phyloP scores from a whole-genome alignment of 2,888 invertebrate genomes.

The Apamea epomidion region DNA sequence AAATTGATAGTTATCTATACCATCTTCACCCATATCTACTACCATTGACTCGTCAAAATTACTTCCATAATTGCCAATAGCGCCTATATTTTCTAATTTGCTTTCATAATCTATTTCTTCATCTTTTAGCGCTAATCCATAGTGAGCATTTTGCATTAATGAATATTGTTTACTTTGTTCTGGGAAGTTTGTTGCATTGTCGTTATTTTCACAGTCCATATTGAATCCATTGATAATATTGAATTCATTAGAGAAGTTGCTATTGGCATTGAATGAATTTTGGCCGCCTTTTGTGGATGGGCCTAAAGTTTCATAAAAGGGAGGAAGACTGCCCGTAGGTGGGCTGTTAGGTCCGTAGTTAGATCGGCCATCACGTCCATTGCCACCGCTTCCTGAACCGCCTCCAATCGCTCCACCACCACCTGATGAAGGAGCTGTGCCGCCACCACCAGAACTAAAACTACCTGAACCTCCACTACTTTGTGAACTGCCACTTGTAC shows the following conservation, averaged over 20 bases:
- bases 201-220: slow-evolving; percentile 94
- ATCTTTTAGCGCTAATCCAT: slow-evolving; percentile 95
- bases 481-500: slow-evolving; percentile 89
- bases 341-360: slow-evolving; percentile 97
- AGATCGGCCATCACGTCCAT: slow-evolving; percentile 95
- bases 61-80: slow-evolving; percentile 90
- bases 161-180: slow-evolving; percentile 94
- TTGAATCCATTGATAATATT: slow-evolving; percentile 93
- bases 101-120: slow-evolving; percentile 95
- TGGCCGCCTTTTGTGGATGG: slow-evolving; percentile 93
- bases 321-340: slow-evolving; percentile 96
- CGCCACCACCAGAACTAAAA: slow-evolving; percentile 90
- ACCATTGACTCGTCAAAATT: slow-evolving; percentile 95
- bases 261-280: slow-evolving; percentile 93
- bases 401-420: slow-evolving; percentile 92
- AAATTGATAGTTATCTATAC: slow-evolving; percentile 95
- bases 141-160: slow-evolving; percentile 95
- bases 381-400: slow-evolving; percentile 94
- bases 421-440: slow-evolving; percentile 91
- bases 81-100: slow-evolving; percentile 93
- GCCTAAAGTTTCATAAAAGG: slow-evolving; percentile 95
- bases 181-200: slow-evolving; percentile 87
- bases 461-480: slow-evolving; percentile 87
- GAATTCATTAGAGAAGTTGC: slow-evolving; percentile 92
- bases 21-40: slow-evolving; percentile 94